A percentile compares a stretch with the other conserved stretches of the same genome.
Evolutionary conservation across 1,140 invertebrate genomes (phyloP).

Genomic region (Aricia agestis): DNA sequence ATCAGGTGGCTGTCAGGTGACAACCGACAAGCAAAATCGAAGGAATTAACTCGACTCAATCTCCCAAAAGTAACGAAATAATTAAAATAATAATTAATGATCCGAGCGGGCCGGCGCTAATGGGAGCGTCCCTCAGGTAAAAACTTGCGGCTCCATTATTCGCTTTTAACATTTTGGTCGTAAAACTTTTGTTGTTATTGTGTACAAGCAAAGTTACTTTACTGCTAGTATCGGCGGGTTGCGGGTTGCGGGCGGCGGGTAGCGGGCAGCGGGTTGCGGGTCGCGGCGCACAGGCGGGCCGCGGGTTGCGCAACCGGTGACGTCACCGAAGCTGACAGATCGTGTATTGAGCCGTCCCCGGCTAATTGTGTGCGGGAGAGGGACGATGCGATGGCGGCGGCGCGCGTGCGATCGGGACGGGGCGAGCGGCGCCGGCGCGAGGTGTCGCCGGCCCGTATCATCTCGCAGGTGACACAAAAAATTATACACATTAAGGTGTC

Average conservation of each 20-base stretch:
- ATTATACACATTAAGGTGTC: neutral
- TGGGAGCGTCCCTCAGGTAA: neutral
- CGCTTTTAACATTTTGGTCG: neutral
- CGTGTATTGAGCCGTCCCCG: neutral
- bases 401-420: constrained; percentile 27
- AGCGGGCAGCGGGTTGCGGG: neutral
- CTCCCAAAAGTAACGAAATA: neutral
- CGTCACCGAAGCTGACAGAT: neutral
- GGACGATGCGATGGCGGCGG: neutral
- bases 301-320: neutral
- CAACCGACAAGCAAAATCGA: neutral
- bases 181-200: constrained; percentile 3
- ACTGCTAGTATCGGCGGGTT: neutral
- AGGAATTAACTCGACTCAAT: neutral
- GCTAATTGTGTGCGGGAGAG: neutral
- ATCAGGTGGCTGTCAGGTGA: neutral
- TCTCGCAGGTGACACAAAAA: constrained; percentile 13
- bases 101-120: neutral
- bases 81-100: neutral
- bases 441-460: constrained; percentile 40
- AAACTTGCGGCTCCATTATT: neutral
- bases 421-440: constrained; percentile 33
- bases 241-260: too few species aligned
- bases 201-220: constrained; percentile 3
- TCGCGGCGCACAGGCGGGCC: too few species aligned